Percentiles rank a stretch among this genome's conserved stretches.
Evolutionary conservation across 2,113 vertebrate genomes (phyloP).

Genomic region (Dasyurus viverrinus): DNA sequence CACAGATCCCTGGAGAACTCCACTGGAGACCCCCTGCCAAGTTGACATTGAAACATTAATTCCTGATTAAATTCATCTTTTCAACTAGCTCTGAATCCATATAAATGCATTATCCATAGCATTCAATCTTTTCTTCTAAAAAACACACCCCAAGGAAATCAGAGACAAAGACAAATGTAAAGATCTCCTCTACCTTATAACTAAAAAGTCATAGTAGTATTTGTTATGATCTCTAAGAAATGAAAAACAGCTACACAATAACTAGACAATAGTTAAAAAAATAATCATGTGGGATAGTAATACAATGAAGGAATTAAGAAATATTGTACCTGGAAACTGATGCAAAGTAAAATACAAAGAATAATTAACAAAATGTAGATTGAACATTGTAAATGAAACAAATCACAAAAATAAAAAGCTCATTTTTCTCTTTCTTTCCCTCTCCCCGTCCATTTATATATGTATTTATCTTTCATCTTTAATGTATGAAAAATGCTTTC

Average conservation of each 20-base stretch:
- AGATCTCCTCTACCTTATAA: neutral
- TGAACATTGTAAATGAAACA: too few species aligned
- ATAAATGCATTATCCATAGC: neutral
- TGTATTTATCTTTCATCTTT: too few species aligned
- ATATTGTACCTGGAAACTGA: too few species aligned
- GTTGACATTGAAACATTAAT: neutral
- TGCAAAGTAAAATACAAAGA: too few species aligned
- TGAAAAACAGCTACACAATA: neutral
- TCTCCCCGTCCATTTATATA: too few species aligned
- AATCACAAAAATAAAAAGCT: too few species aligned
- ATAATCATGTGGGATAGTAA: too few species aligned
- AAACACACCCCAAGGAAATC: neutral
- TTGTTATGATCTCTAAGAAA: neutral
- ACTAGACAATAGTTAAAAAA: neutral
- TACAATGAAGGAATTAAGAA: too few species aligned
- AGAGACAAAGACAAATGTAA: neutral
- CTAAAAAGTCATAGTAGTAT: neutral
- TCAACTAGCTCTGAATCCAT: neutral
- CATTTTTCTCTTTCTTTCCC: too few species aligned
- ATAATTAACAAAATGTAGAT: too few species aligned
- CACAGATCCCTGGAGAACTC: neutral
- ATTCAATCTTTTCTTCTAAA: neutral
- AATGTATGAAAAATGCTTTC: too few species aligned
- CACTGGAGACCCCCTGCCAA: neutral
- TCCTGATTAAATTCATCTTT: neutral